Percentiles rank a stretch among this genome's conserved stretches.
These are phyloP conservation scores for Entomobrya multifasciata DNA, from an alignment of 2,888 invertebrate genomes.

Conservation along the genomic window DNA sequence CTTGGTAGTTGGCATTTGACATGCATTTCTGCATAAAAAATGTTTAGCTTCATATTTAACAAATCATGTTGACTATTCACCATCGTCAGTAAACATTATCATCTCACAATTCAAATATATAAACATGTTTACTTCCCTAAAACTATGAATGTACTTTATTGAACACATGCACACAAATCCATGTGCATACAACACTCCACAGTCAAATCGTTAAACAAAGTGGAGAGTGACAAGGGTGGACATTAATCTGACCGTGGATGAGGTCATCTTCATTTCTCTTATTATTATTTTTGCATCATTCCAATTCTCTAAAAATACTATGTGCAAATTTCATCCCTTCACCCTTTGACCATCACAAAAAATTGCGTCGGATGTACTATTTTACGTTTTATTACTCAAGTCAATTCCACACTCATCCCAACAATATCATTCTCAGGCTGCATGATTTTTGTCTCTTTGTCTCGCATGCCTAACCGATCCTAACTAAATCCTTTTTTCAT, in stretches of 20 bases:
- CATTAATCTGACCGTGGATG: conserved; percentile 51
- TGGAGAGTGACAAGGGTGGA: conserved; percentile 31
- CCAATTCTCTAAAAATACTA: not conserved
- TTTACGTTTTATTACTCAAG: not conserved
- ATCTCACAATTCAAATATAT: not conserved
- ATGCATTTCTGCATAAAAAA: no score
- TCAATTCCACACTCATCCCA: not conserved
- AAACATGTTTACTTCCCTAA: no score
- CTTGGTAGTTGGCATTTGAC: no score
- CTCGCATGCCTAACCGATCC: no score
- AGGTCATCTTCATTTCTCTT: conserved; percentile 50
- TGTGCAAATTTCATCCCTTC: not conserved
- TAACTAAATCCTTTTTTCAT: no score
- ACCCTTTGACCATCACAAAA: not conserved
- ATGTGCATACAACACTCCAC: no score
- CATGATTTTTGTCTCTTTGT: not conserved
- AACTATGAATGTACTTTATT: not conserved
- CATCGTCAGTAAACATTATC: not conserved
- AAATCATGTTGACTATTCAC: not conserved
- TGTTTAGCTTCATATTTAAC: not conserved
- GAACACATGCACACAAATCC: not conserved
- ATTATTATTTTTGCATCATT: not conserved
- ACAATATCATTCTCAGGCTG: not conserved
- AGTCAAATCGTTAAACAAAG: not conserved
- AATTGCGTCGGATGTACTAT: not conserved